Base-by-base conservation (phyloP, 2,888 invertebrate genomes). In the Ormyrus nitidulus region DNA sequence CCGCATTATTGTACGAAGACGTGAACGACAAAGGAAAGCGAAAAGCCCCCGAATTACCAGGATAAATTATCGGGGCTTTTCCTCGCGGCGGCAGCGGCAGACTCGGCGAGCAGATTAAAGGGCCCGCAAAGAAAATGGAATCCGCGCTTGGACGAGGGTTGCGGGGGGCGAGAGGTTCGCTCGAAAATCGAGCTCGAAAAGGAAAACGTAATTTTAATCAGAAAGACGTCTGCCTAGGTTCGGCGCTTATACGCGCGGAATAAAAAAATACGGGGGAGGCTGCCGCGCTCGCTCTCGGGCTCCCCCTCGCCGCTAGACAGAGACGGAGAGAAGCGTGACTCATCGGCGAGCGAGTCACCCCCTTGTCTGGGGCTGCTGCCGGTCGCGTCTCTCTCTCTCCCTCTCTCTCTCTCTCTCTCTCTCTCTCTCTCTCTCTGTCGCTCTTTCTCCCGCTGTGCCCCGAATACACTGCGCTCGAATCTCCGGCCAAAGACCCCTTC, bases 381-480 rank as follows among this genome's bases (percentile, higher is more conserved):
- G 80, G 82, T 83, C 34, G 59, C 69, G 87, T 84, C 34, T 34
- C 86, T 87, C 6, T 59, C 72, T 48, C 68, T 69, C 44, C 13
- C 51, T 9, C 61, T 56, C 34, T 46, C 62, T 46, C 10, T 46
- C 6, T 59, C 72, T 48, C 68, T 69, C 44, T 44, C 51, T 9
- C 61, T 56, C 34, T 46, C 62, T 46, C 10, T 13, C 13, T 19
- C 19, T 61, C 61, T 11, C 11, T 11, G 34, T 64, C 34, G 7
- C 61, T 56, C 34, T 46, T 54, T 46, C 10, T 13, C 13, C 19
- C 19, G 51, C 61, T 11, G 10, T 11, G 34, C 53, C 13, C 48
- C 51, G 56, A 56, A 69, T 69, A 19, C 7, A 49, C 51, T 75
- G 62, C 48, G 62, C 46, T 51, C 66, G 49, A 66, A 73, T 78